Percentiles rank a stretch among this genome's conserved stretches.
These are phyloP conservation scores for Sinelater perroti DNA, from an alignment of 2,888 invertebrate species.

Conservation along the genomic window DNA sequence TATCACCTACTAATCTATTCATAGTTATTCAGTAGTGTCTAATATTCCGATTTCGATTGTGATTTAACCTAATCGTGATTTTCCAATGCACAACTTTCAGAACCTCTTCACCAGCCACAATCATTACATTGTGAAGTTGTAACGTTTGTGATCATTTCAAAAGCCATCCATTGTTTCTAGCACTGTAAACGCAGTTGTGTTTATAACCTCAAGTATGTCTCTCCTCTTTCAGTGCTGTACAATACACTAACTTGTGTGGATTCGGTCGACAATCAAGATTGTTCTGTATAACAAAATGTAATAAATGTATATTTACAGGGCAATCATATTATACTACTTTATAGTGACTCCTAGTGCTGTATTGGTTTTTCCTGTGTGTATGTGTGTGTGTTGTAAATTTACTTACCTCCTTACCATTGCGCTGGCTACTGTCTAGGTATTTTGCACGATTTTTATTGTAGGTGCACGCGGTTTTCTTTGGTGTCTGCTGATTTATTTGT, in stretches of 20 bases:
- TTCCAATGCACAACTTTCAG: no score
- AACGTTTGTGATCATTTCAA: no score
- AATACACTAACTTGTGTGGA: conserved; percentile 34
- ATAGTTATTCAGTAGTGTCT: not conserved
- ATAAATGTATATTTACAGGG: conserved; percentile 36
- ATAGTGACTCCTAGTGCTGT: conserved; percentile 31
- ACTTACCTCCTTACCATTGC: no score
- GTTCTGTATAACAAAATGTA: conserved; percentile 36
- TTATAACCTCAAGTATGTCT: conserved; percentile 19
- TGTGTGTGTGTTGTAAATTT: no score
- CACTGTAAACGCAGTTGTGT: conserved; percentile 4
- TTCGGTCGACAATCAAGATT: conserved; percentile 39
- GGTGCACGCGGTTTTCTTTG: no score
- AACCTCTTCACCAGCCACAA: not conserved
- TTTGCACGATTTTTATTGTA: no score
- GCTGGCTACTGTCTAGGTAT: no score
- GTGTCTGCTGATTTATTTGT: no score
- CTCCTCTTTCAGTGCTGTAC: conserved; percentile 27
- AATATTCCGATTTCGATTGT: conserved; percentile 12
- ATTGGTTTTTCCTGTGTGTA: conserved; percentile 20
- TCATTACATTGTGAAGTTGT: no score
- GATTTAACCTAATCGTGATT: conserved; percentile 16
- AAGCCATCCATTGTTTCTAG: no score
- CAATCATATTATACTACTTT: conserved; percentile 36
- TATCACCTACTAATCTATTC: conserved; percentile 4